Percentiles rank a stretch among this genome's conserved stretches.
These are phyloP conservation scores for Periophthalmus magnuspinnatus DNA, from an alignment of 2,797 vertebrate genomes.

Conservation along the genomic window DNA sequence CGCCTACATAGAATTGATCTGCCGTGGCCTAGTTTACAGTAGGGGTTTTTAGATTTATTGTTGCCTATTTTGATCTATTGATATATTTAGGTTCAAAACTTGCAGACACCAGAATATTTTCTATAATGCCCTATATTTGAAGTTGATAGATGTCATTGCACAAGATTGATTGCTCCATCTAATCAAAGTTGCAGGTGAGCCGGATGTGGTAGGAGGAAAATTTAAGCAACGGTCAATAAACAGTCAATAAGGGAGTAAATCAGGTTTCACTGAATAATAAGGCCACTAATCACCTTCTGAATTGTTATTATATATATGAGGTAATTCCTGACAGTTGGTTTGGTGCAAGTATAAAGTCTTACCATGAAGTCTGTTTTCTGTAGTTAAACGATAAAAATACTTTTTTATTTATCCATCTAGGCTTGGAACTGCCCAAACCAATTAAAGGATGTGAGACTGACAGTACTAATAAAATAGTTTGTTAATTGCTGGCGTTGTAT, in stretches of 20 bases:
- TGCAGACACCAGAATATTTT: background rate
- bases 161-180: conserved; percentile 23
- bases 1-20: conserved; percentile 63
- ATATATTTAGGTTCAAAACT: background rate
- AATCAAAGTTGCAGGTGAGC: conserved; percentile 19
- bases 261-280: background rate
- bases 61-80: conserved; percentile 22
- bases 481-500: no score
- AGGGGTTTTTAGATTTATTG: conserved; percentile 28
- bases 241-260: background rate
- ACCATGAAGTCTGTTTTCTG: background rate
- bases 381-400: no score
- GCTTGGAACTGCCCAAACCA: background rate
- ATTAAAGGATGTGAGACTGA: background rate
- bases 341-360: background rate
- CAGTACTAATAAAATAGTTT: background rate
- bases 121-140: background rate
- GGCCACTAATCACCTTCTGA: conserved; percentile 1
- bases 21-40: conserved; percentile 25
- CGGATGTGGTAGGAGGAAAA: conserved; percentile 29
- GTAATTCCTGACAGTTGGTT: background rate
- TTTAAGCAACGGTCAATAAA: conserved; percentile 23
- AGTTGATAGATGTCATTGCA: background rate
- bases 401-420: background rate
- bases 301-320: background rate